Percentiles rank a stretch among this genome's conserved stretches.
Evolutionary conservation across 2,888 invertebrate species (phyloP).

Genomic region (Drosophila austrosaltans): DNA sequence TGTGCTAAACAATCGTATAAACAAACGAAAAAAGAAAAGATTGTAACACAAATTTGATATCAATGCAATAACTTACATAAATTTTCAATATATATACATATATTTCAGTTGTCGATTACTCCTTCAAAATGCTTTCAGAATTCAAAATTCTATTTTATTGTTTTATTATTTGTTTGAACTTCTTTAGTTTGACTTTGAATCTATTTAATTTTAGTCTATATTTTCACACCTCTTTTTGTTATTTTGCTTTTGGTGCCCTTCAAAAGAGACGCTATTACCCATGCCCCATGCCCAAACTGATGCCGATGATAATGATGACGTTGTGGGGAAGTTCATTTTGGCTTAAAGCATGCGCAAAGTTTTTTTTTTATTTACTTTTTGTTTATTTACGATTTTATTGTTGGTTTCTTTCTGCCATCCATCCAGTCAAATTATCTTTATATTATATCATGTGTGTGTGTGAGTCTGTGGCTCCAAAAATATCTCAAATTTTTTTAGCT

Average conservation of each 20-base stretch:
- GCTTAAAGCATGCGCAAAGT: conserved; percentile 71
- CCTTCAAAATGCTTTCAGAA: conserved; percentile 5
- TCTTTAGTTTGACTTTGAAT: conserved; percentile 5
- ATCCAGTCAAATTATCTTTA: conserved; percentile 62
- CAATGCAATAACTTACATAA: not conserved
- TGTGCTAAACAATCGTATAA: conserved; percentile 60
- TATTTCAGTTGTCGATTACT: not conserved
- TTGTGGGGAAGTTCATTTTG: conserved; percentile 12
- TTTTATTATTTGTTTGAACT: conserved; percentile 8
- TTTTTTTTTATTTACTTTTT: conserved; percentile 67
- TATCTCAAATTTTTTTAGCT: conserved; percentile 48
- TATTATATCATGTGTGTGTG: conserved; percentile 34
- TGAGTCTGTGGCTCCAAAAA: conserved; percentile 21
- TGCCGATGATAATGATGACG: conserved; percentile 32
- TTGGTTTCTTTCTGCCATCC: conserved; percentile 62
- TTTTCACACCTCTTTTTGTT: conserved; percentile 23
- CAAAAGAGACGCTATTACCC: conserved; percentile 39
- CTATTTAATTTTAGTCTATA: conserved; percentile 7
- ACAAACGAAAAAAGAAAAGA: conserved; percentile 1
- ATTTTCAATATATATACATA: not conserved
- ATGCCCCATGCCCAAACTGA: conserved; percentile 2
- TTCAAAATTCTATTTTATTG: not conserved
- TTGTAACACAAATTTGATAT: not conserved
- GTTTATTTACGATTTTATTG: conserved; percentile 74
- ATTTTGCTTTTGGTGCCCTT: conserved; percentile 56